A percentile compares a stretch with the other conserved stretches of the same genome.
phyloP scores from a whole-genome alignment of 1,140 invertebrate genomes.

The Mercenaria mercenaria region DNA sequence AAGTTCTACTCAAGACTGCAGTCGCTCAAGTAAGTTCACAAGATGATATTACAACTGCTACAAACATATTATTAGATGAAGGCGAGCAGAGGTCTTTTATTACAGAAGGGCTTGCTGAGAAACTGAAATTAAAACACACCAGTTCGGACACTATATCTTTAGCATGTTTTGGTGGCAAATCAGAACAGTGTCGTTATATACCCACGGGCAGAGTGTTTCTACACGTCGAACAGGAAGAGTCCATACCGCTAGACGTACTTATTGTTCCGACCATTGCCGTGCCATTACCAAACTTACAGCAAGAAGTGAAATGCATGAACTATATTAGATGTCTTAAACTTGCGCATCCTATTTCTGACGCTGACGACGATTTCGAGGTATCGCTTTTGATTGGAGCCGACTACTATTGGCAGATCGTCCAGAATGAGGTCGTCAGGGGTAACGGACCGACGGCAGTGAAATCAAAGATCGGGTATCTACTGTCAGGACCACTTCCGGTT shows the following conservation, averaged over 20 bases:
- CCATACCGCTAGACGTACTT: too few relatives aligned
- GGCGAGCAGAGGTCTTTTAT: background rate
- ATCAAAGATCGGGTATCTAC: background rate
- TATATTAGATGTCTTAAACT: background rate
- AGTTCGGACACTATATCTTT: background rate
- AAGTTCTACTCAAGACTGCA: conserved; percentile 9
- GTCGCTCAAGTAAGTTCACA: background rate
- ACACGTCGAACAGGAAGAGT: background rate
- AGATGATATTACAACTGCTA: background rate
- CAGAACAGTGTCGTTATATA: background rate
- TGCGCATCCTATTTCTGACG: background rate
- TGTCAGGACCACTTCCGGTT: conserved; percentile 14
- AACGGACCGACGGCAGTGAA: too few relatives aligned
- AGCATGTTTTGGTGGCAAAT: background rate
- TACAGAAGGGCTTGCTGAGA: too few relatives aligned
- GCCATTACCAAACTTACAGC: background rate
- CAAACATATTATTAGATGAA: conserved; percentile 1
- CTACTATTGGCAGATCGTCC: background rate
- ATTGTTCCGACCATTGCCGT: too few relatives aligned
- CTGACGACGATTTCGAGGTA: conserved; percentile 3
- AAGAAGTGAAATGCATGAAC: background rate
- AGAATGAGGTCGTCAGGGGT: too few relatives aligned
- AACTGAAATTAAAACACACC: background rate
- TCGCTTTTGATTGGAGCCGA: conserved; percentile 2
- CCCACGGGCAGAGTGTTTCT: background rate